phyloP scores from a whole-genome alignment of 2,888 invertebrate species.

The Tachina fera region DNA sequence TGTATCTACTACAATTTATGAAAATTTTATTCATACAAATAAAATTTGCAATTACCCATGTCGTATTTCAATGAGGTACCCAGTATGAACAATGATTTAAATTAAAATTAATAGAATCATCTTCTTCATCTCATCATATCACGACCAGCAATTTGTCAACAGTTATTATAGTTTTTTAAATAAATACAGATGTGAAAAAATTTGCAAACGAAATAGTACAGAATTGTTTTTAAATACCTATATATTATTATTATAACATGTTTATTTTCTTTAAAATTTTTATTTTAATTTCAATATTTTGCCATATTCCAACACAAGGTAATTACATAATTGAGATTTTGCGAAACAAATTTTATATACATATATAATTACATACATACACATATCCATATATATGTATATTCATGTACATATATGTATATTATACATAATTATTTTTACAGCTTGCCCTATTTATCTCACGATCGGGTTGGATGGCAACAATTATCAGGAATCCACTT shows the following conservation, averaged over 20 bases:
- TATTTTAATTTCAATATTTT: constrained; percentile 8
- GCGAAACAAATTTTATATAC: too few relatives aligned
- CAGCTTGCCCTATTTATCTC: constrained; percentile 80
- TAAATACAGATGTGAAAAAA: constrained; percentile 33
- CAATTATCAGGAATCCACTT: constrained; percentile 76
- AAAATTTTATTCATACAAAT: neutral
- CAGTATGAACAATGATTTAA: constrained; percentile 52
- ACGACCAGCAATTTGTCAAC: constrained; percentile 50
- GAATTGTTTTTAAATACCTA: neutral
- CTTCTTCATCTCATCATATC: constrained; percentile 36
- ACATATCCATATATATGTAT: too few relatives aligned
- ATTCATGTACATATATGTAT: too few relatives aligned
- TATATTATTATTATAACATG: constrained; percentile 14
- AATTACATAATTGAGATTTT: neutral
- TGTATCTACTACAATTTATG: neutral
- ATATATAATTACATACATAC: too few relatives aligned
- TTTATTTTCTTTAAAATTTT: neutral
- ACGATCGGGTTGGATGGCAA: constrained; percentile 80
- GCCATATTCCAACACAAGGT: constrained; percentile 20
- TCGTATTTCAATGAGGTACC: constrained; percentile 18
- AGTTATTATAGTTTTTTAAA: constrained; percentile 27
- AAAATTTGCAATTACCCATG: too few relatives aligned
- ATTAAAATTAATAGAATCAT: constrained; percentile 67
- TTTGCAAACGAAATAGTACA: neutral
- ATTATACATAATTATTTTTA: neutral